Evolutionary conservation across 2,888 invertebrate genomes (phyloP), one percentile per base, ranked within the genome.

Genomic region (Philereme transversata): DNA sequence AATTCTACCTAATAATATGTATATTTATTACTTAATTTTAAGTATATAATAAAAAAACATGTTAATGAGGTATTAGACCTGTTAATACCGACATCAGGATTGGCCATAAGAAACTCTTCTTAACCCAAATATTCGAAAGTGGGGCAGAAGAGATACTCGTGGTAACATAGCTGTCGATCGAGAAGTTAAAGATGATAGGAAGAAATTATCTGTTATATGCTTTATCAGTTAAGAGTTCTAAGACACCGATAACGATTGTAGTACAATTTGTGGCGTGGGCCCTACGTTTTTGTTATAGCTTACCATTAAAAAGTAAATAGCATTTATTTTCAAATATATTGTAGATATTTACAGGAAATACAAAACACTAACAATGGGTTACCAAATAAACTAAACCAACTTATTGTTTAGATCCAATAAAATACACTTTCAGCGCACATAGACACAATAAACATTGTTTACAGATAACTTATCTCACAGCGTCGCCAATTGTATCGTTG

Each of bases 391-490:
- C 22, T 22, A 2, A 22, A 22, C 22, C 22, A 22, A 22, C 1
- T 22, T 22, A 22, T 22, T 22, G 22, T 22, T 22, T 8, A 40
- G 40, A 40, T 40, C 7, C 5, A 43, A n/a, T 3, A 22, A 45
- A 4, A 6, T 45, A 45, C 22, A 45, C 7, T 35, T n/a, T 35
- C 0, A 44, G 41, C 35, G 43, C 9, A 40, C 33, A 51, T 5
- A 11, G 5, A 51, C 4, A 54, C 22, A 40, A 8, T 47, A 6
- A 9, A 34, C 22, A 48, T 60, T 44, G 48, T 62, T 60, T 57
- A 65, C 69, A 68, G 68, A 70, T 71, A 72, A 74, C 74, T 64
- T 62, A 67, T 66, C 64, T 49, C 57, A 48, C 65, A 63, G 64
- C 68, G 67, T 75, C 69, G 71, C 64, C 63, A 68, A 60, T 51